Percentiles rank a stretch among this genome's conserved stretches.
These are phyloP conservation scores for Exaiptasia diaphana DNA, from an alignment of 64 coral and sea anemone genomes.

Conservation along the genomic window DNA sequence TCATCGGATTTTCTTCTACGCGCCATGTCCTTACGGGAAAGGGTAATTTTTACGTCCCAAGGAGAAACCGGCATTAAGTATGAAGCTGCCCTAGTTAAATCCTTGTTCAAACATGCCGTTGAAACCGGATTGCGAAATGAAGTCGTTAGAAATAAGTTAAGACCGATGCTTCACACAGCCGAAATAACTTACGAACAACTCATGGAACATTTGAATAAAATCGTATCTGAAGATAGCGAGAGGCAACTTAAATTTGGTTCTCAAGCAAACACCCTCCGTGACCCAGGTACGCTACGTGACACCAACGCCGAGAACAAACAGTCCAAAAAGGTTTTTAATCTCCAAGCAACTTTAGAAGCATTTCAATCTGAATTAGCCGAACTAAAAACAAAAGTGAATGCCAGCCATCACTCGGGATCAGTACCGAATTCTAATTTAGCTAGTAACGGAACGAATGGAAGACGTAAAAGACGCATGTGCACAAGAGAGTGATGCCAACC, in stretches of 20 bases:
- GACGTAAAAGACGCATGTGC: too few species aligned
- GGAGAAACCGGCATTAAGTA: conserved; percentile 13
- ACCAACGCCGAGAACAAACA: not conserved
- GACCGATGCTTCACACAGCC: conserved; percentile 27
- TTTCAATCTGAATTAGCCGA: too few species aligned
- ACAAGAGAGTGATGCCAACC: too few species aligned
- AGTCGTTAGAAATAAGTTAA: conserved; percentile 35
- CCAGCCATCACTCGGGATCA: too few species aligned
- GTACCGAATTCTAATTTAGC: too few species aligned
- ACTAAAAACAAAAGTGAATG: too few species aligned
- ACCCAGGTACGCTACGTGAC: not conserved
- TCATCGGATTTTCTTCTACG: conserved; percentile 45
- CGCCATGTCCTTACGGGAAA: conserved; percentile 46
- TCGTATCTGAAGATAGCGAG: conserved; percentile 37
- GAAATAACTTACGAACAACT: conserved; percentile 19
- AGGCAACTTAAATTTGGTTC: conserved; percentile 42
- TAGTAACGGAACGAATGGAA: too few species aligned
- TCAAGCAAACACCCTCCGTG: too few species aligned
- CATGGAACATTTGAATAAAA: conserved; percentile 43
- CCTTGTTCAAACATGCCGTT: conserved; percentile 18
- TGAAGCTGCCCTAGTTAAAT: conserved; percentile 11
- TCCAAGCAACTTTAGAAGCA: conserved; percentile 25
- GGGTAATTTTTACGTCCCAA: conserved; percentile 33
- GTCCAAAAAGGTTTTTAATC: conserved; percentile 15
- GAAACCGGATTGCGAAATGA: conserved; percentile 38